phyloP scores from a whole-genome alignment of 1,140 invertebrate species.

The Pseudomyrmex cubaensis region DNA sequence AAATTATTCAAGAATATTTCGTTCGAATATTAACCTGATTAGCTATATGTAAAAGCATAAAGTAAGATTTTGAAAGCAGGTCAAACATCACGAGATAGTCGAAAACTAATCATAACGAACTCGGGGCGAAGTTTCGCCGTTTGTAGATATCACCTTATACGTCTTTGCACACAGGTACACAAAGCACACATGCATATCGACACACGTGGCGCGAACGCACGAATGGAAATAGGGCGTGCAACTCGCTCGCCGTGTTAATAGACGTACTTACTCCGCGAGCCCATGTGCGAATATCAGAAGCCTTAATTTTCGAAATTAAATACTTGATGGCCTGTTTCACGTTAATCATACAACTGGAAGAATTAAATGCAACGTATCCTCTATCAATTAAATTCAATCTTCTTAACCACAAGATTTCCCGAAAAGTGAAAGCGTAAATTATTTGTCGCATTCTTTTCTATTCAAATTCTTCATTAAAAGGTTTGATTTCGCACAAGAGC shows the following conservation, averaged over 20 bases:
- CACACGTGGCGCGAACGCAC: conserved; percentile 33
- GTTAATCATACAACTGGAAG: neutral
- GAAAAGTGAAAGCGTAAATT: too few species aligned
- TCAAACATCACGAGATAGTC: conserved; percentile 34
- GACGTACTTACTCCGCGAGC: conserved; percentile 15
- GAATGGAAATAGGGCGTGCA: conserved; percentile 72
- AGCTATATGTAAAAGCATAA: neutral
- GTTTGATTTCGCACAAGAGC: too few species aligned
- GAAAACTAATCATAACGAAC: conserved; percentile 41
- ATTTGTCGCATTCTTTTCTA: too few species aligned
- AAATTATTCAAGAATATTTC: neutral
- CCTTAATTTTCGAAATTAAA: neutral
- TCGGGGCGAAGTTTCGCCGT: neutral
- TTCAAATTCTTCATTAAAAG: too few species aligned
- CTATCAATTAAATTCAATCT: too few species aligned
- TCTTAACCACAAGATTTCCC: too few species aligned
- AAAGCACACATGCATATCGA: conserved; percentile 1
- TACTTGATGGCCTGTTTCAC: neutral
- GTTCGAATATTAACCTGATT: conserved; percentile 16
- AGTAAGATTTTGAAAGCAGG: conserved; percentile 21
- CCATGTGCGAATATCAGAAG: conserved; percentile 1
- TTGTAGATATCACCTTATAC: conserved; percentile 13
- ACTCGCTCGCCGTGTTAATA: conserved; percentile 62
- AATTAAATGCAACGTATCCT: too few species aligned
- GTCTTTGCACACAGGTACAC: conserved; percentile 15